phyloP scores from a whole-genome alignment of 2,113 vertebrate genomes.

The Rhodinocichla rosea region DNA sequence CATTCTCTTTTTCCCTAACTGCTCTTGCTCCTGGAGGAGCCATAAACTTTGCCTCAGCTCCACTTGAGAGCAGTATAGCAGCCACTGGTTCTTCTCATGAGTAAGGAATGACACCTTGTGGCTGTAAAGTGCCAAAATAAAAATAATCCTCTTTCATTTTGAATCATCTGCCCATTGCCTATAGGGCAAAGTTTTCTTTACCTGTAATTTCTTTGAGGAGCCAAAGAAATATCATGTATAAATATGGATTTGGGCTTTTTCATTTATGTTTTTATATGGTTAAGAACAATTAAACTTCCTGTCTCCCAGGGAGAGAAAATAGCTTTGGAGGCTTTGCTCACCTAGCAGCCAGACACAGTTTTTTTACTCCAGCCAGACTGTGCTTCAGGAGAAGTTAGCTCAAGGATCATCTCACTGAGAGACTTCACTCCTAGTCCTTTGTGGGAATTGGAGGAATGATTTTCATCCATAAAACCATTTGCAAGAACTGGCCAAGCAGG shows the following conservation, averaged over 20 bases:
- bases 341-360: background rate
- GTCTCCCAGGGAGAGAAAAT: background rate
- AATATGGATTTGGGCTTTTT: background rate
- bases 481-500: background rate
- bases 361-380: background rate
- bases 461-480: background rate
- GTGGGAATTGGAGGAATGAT: background rate
- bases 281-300: background rate
- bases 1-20: background rate
- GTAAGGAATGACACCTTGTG: slow-evolving; percentile 60
- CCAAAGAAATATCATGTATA: background rate
- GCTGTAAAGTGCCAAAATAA: background rate
- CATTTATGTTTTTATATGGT: background rate
- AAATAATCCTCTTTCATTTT: background rate
- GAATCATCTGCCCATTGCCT: background rate
- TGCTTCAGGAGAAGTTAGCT: background rate
- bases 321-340: background rate
- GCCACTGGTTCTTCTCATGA: background rate
- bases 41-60: background rate
- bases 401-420: background rate
- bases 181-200: background rate
- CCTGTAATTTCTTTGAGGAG: background rate
- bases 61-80: background rate
- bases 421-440: background rate
- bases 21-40: background rate